Evolutionary conservation across 2,113 vertebrate species (phyloP).

Genomic region (Zosterops hypoxanthus): DNA sequence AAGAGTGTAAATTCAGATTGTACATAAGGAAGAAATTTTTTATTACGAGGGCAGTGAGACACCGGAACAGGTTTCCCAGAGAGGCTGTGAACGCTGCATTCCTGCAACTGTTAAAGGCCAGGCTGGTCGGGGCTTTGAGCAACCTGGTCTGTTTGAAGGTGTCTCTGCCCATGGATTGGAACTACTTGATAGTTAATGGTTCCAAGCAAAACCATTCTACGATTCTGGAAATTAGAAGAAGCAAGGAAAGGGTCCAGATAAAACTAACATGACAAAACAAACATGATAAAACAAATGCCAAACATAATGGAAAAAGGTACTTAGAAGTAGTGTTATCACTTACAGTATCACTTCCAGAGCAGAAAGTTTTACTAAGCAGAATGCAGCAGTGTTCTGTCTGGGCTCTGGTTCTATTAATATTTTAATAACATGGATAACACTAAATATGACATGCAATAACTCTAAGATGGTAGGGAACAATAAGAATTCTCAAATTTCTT

Average conservation of each 20-base stretch:
- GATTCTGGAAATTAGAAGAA: not conserved
- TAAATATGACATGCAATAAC: not conserved
- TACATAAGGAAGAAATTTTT: not conserved
- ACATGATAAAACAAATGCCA: not conserved
- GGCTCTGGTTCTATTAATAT: not conserved
- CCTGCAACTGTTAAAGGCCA: not conserved
- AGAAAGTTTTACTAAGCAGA: not conserved
- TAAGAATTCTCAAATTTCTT: not conserved
- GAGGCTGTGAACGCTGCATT: not conserved
- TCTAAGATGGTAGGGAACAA: not conserved
- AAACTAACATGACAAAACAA: not conserved
- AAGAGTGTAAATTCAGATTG: not conserved
- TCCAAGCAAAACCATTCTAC: not conserved
- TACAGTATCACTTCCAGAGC: not conserved
- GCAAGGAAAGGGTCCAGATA: not conserved
- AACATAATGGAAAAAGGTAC: not conserved
- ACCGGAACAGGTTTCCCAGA: not conserved
- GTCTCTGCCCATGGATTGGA: not conserved
- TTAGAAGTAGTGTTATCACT: not conserved
- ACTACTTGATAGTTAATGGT: not conserved
- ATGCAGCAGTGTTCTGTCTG: not conserved
- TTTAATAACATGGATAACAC: not conserved
- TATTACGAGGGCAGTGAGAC: accelerated
- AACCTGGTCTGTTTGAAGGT: not conserved
- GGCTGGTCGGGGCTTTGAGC: not conserved